Evolutionary conservation across 1,140 invertebrate species (phyloP), one percentile per base, ranked within the genome.

Genomic region (Drosophila watanabei): DNA sequence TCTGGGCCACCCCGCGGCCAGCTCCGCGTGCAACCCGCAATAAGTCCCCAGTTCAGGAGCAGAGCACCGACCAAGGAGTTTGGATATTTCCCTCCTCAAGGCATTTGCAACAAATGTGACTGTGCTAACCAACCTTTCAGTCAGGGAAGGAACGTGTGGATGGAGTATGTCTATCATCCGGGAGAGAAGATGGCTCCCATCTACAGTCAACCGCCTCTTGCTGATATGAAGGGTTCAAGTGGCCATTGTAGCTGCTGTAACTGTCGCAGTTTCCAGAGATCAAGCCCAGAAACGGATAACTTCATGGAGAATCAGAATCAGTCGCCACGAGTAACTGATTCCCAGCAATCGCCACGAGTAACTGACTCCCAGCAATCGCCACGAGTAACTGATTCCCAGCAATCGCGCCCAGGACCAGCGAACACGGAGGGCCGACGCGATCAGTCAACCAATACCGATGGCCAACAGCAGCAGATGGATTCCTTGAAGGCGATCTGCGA

Each of bases 401-500:
- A 48, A 20, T 10, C 5, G 28, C 30, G 16, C 5, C n/a, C 11
- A 13, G 37, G n/a, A 4, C 3, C 14, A 28, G n/a, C 5, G 11
- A 24, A 5, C 13, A 1, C 46, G 2, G 20, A 24, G n/a, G n/a
- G 28, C 4, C 41, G 11, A 1, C 28, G 39, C 8, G 49, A 71
- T 69, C 70, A 73, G 20, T 14, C 35, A 14, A 72, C 70, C 2
- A 72, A 72, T 16, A 73, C 30, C 24, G 13, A n/a, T 35, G 66
- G 28, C 0, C 52, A 48, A 1, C 14, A n/a, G 3, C 48, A 10
- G 5, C 2, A 49, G 5, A 4, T 49, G 24, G 48, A 49, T 8
- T 10, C 0, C 48, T 24, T 78, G 1, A 68, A 59, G 20, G 13
- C 35, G 6, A 77, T 78, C 13, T 77, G 73, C 41, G 63, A 78